A percentile compares a stretch with the other conserved stretches of the same genome.
Conservation (phyloP, 2,888 invertebrate species). For the Limnephilus auricula region DNA sequence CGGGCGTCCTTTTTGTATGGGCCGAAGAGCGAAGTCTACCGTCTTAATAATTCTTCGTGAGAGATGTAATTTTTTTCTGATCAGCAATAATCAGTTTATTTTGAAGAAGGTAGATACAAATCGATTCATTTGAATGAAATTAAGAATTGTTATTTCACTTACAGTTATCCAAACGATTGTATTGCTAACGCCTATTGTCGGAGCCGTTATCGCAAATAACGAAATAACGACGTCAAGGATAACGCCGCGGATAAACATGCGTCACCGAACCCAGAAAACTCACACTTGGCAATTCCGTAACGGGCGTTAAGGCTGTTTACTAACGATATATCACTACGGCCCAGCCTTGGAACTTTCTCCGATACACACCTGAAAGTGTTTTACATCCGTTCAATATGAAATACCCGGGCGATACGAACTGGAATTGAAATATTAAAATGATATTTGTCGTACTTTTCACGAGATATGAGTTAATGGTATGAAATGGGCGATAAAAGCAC, state of each 20-base stretch:
- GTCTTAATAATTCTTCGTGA: too few relatives aligned
- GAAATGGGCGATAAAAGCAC: not conserved
- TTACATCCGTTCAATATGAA: conserved; percentile 5
- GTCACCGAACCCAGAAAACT: conserved; percentile 29
- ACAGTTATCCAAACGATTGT: conserved; percentile 13
- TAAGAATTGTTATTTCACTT: not conserved
- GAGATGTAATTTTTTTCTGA: not conserved
- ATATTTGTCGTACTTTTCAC: conserved; percentile 3
- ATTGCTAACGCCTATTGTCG: conserved; percentile 21
- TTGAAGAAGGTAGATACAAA: not conserved
- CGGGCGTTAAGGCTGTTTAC: conserved; percentile 37
- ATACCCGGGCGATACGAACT: not conserved
- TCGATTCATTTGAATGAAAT: not conserved
- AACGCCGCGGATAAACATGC: conserved; percentile 40
- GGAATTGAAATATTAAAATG: conserved; percentile 14
- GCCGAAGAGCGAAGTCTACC: too few relatives aligned
- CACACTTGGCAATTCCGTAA: not conserved
- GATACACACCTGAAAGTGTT: conserved; percentile 23
- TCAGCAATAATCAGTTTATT: not conserved
- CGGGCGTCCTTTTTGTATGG: too few relatives aligned
- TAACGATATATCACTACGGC: conserved; percentile 26
- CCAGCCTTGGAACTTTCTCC: not conserved
- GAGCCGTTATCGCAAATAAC: conserved; percentile 21
- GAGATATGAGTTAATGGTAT: conserved; percentile 20
- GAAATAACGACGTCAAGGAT: conserved; percentile 32